These are phyloP conservation scores for Ceuthmochares aereus DNA, from an alignment of 2,113 vertebrate genomes.

Conservation along the genomic window DNA sequence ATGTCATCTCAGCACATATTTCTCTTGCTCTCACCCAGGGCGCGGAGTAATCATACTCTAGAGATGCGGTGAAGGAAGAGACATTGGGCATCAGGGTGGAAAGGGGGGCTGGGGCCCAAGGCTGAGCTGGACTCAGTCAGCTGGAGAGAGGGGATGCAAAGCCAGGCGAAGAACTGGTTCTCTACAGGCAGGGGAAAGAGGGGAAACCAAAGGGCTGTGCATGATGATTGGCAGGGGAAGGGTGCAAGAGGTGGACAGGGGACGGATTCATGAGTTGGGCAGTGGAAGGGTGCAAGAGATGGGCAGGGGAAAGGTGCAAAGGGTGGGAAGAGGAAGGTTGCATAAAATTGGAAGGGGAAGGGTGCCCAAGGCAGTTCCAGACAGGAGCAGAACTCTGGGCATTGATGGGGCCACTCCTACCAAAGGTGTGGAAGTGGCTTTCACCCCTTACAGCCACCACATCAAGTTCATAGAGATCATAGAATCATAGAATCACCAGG, in stretches of 20 bases:
- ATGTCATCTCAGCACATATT: conserved; percentile 76
- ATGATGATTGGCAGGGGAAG: no score
- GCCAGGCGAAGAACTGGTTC: fast-evolving
- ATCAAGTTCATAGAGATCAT: no score
- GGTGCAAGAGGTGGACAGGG: background rate
- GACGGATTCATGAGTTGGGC: no score
- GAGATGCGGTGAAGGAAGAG: conserved; percentile 46
- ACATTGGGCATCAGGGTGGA: background rate
- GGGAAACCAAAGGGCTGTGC: background rate
- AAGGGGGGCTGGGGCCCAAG: background rate
- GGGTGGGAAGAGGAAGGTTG: background rate
- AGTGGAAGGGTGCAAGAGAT: background rate
- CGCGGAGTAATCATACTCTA: conserved; percentile 45
- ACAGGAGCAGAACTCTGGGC: background rate
- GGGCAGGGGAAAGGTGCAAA: background rate
- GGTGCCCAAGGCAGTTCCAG: background rate
- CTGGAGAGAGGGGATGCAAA: background rate
- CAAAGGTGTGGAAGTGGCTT: background rate
- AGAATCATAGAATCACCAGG: no score
- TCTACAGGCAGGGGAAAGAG: background rate
- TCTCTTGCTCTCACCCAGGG: conserved; percentile 73
- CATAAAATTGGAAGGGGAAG: fast-evolving
- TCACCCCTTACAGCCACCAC: background rate
- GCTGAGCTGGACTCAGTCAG: background rate
- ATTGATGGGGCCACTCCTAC: fast-evolving